Base-by-base conservation (phyloP, 2,888 invertebrate species). In the Pardosa pseudoannulata region DNA sequence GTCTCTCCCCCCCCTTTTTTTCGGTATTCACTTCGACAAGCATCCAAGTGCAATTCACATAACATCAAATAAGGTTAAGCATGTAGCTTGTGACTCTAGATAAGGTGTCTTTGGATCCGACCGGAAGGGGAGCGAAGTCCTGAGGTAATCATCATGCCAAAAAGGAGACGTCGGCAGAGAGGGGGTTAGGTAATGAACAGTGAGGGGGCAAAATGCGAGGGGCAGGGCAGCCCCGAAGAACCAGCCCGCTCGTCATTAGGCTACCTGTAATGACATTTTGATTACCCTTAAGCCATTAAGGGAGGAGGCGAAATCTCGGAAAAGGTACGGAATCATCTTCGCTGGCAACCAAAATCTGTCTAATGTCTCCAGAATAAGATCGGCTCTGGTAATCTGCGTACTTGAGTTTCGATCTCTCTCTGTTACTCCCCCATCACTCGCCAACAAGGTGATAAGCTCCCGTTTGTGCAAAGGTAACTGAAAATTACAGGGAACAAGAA, bases 211-310 rank as follows among this genome's bases (percentile, higher is more conserved):
- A 71, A 41, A 75, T 46, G 76, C 50, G 73, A 72, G 72, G 78
- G 78, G 71, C 67, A 39, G 50, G 64, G 75, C 41, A 75, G 50
- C 27, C 39, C 78, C 68, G 79, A 79, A 74, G 71, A 68, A 73
- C 67, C 79, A 71, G 79, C 70, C 71, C 78, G 68, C 71, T 83
- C 79, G 79, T 86, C 86, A 86, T 86, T 86, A 86, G 86, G 75
- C 86, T 79, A 86, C 86, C 86, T 86, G 86, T 86, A 86, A 86
- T 86, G 86, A 86, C 86, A 86, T 86, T 86, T 86, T 86, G 86
- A 86, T 86, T 86, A 86, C 86, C 86, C 86, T 64, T 62, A 86
- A 80, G 86, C 86, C 86, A 86, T 86, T 86, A 86, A 86, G 79
- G 86, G 70, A 79, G 86, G 79, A 75, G 86, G 74, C 64, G 79